phyloP scores from a whole-genome alignment of 2,797 vertebrate genomes.

The Psittacula derbiana region DNA sequence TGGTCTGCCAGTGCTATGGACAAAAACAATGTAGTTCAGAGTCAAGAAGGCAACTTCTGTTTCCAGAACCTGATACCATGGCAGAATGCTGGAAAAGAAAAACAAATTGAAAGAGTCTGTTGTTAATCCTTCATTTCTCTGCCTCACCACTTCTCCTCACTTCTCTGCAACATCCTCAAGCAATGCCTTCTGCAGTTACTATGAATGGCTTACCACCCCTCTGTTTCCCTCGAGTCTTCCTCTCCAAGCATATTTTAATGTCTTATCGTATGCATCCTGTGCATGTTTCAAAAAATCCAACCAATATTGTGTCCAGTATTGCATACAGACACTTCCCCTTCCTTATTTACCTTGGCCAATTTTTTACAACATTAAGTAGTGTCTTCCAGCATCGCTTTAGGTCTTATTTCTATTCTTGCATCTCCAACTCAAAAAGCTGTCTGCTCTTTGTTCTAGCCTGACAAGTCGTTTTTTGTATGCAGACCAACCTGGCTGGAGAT shows the following conservation, averaged over 20 bases:
- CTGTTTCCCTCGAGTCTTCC: not conserved
- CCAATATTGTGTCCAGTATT: not conserved
- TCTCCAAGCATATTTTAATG: not conserved
- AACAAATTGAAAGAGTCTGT: not conserved
- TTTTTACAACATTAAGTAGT: not conserved
- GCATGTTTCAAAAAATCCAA: not conserved
- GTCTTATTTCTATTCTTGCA: not conserved
- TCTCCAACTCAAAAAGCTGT: not conserved
- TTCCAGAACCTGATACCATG: not conserved
- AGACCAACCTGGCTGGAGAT: conserved; percentile 16
- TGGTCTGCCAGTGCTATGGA: not conserved
- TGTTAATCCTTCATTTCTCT: not conserved
- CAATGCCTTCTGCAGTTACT: not conserved
- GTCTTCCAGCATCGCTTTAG: not conserved
- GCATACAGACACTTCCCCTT: not conserved
- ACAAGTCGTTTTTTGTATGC: conserved; percentile 16
- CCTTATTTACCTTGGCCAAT: not conserved
- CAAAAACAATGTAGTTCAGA: not conserved
- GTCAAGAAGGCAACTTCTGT: not conserved
- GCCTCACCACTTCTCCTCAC: not conserved
- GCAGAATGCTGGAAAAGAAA: not conserved
- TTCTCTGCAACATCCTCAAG: not conserved
- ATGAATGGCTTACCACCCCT: not conserved
- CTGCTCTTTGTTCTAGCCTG: conserved; percentile 21
- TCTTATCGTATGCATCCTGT: not conserved